These are phyloP conservation scores for Hassar affinis DNA, from an alignment of 2,113 vertebrate species.

Conservation along the genomic window DNA sequence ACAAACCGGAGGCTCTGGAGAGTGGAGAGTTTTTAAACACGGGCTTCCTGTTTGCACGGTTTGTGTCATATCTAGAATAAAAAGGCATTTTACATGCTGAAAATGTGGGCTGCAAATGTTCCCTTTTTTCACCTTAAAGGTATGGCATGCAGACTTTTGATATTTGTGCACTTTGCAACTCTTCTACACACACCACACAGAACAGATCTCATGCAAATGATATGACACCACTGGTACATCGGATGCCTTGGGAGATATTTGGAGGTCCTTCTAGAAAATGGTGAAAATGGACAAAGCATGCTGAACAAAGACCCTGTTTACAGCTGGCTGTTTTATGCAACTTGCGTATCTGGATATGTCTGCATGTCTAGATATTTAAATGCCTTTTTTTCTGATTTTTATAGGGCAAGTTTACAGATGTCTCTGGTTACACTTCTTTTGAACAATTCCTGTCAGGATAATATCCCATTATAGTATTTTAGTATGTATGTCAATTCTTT, in stretches of 20 bases:
- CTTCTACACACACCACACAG: neutral
- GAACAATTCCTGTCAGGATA: neutral
- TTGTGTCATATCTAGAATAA: constrained; percentile 34
- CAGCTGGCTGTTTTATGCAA: neutral
- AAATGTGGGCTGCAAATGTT: constrained; percentile 23
- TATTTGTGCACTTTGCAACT: neutral
- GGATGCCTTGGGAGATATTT: neutral
- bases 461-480: neutral
- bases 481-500: neutral
- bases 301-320: neutral
- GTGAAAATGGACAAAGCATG: neutral
- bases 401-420: neutral
- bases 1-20: constrained; percentile 47
- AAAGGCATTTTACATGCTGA: constrained; percentile 10
- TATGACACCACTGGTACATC: neutral
- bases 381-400: neutral
- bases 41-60: constrained; percentile 52
- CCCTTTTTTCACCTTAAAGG: neutral
- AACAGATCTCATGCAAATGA: neutral
- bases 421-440: neutral
- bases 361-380: neutral
- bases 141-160: neutral
- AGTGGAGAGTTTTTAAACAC: constrained; percentile 27
- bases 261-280: neutral
- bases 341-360: no score